phyloP scores from a whole-genome alignment of 1,140 invertebrate species.

The Caenorhabditis latens region DNA sequence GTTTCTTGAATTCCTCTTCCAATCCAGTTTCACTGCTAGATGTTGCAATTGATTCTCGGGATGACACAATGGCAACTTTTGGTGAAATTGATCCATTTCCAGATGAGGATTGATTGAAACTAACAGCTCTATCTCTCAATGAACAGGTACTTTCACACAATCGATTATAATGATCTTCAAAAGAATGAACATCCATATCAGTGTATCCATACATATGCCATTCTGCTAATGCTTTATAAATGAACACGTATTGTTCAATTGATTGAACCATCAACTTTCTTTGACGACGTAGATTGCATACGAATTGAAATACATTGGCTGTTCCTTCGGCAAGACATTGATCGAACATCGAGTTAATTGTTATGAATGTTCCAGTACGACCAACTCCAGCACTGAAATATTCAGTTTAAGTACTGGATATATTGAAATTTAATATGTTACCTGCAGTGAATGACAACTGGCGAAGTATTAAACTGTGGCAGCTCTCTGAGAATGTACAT shows the following conservation, averaged over 20 bases:
- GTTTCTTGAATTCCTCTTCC: conserved; percentile 60
- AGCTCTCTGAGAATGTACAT: conserved; percentile 71
- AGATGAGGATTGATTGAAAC: conserved; percentile 48
- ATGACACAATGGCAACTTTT: conserved; percentile 4
- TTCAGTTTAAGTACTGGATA: conserved; percentile 1
- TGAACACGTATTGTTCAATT: conserved; percentile 95
- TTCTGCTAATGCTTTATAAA: conserved; percentile 94
- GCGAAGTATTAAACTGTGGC: conserved; percentile 73
- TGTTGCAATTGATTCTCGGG: conserved; percentile 19
- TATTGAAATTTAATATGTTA: conserved; percentile 47
- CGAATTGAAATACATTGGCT: conserved; percentile 90
- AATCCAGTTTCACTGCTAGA: conserved; percentile 25
- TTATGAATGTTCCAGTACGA: conserved; percentile 90
- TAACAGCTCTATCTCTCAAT: conserved; percentile 42
- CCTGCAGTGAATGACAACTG: conserved; percentile 77
- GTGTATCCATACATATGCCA: conserved; percentile 93
- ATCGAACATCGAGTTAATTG: conserved; percentile 88
- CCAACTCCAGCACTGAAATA: conserved; percentile 85
- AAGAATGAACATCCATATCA: conserved; percentile 84
- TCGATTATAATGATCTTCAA: conserved; percentile 81
- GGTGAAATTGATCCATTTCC: conserved; percentile 23
- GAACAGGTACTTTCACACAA: conserved; percentile 64
- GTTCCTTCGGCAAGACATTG: conserved; percentile 86
- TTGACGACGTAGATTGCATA: conserved; percentile 89
- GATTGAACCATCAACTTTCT: conserved; percentile 93